A percentile compares a stretch with the other conserved stretches of the same genome.
Evolutionary conservation across 2,888 invertebrate species (phyloP).

Genomic region (Dermolepida albohirtum): DNA sequence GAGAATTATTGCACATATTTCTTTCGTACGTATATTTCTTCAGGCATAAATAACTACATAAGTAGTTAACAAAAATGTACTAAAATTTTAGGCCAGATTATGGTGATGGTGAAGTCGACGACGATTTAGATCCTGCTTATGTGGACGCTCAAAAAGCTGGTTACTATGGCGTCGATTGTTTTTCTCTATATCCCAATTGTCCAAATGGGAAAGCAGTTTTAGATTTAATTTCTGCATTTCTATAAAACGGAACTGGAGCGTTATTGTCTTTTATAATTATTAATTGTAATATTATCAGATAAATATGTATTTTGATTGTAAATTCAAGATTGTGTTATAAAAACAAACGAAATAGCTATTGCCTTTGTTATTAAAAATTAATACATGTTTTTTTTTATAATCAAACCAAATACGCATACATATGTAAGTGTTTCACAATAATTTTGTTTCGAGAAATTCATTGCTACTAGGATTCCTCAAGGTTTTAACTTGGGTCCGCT

Average conservation of each 20-base stretch:
- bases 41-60: not conserved
- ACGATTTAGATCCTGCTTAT: slow-evolving; percentile 69
- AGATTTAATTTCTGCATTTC: slow-evolving; percentile 66
- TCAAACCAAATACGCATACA: too few species aligned
- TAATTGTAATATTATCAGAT: too few species aligned
- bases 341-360: too few species aligned
- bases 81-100: slow-evolving; percentile 70
- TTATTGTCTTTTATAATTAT: too few species aligned
- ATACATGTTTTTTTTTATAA: too few species aligned
- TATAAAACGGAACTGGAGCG: not conserved
- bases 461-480: too few species aligned
- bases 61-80: not conserved
- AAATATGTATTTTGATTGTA: too few species aligned
- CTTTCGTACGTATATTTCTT: slow-evolving; percentile 72
- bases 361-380: too few species aligned
- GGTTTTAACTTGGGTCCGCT: too few species aligned
- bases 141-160: slow-evolving; percentile 74
- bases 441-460: too few species aligned
- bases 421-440: too few species aligned
- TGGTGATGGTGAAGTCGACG: slow-evolving; percentile 63
- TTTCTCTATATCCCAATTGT: slow-evolving; percentile 72
- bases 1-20: slow-evolving; percentile 80
- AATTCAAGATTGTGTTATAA: too few species aligned
- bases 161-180: slow-evolving; percentile 73
- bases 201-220: slow-evolving; percentile 72